These are phyloP conservation scores for Chiloscyllium punctatum DNA, from an alignment of 2,797 vertebrate genomes.

Conservation along the genomic window DNA sequence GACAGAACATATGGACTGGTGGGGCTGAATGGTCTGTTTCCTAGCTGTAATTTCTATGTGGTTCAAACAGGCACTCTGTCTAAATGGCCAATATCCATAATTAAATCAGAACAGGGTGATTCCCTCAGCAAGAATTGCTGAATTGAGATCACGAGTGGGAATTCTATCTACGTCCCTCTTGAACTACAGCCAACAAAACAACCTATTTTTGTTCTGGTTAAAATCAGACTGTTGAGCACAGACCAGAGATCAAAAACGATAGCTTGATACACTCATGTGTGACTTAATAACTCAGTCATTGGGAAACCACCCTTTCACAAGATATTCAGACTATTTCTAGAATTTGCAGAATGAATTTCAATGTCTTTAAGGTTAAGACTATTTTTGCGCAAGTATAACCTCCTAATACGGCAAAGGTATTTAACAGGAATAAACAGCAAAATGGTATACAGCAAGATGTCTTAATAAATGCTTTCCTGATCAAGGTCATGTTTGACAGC, in stretches of 20 bases:
- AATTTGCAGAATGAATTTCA: not conserved
- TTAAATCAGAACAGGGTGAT: not conserved
- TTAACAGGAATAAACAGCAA: not conserved
- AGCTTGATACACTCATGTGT: not conserved
- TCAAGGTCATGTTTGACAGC: not conserved
- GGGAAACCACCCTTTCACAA: not conserved
- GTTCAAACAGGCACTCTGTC: not conserved
- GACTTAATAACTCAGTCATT: not conserved
- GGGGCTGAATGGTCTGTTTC: no score
- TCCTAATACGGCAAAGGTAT: not conserved
- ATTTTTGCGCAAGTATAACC: not conserved
- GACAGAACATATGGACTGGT: not conserved
- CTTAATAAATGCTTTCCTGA: conserved; percentile 9
- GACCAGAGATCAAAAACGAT: not conserved
- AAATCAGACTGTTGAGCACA: not conserved
- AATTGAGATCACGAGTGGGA: not conserved
- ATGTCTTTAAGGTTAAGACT: not conserved
- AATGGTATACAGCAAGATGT: not conserved
- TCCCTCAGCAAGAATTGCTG: not conserved
- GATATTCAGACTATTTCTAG: not conserved
- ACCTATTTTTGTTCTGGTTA: not conserved
- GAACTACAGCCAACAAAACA: not conserved
- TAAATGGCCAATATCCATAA: not conserved
- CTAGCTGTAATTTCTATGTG: not conserved
- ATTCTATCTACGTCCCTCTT: not conserved